These are phyloP conservation scores for Zaprionus inermis DNA, from an alignment of 1,140 invertebrate genomes.

Conservation along the genomic window DNA sequence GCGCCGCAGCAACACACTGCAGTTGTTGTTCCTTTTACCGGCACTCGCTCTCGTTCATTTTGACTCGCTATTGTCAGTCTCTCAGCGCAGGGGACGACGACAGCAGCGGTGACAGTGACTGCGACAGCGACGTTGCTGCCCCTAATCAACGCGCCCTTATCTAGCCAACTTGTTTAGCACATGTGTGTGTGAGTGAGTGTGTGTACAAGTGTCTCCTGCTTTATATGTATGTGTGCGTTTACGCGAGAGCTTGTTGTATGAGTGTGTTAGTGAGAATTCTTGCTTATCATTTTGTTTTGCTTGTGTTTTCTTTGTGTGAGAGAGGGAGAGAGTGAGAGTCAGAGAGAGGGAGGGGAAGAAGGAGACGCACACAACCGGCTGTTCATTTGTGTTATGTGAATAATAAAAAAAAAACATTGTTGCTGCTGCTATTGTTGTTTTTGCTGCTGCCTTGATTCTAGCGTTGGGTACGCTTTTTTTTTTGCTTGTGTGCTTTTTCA, in stretches of 20 bases:
- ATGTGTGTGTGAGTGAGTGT: constrained; percentile 15
- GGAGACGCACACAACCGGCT: constrained; percentile 8
- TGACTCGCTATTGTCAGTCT: constrained; percentile 69
- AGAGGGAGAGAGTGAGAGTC: background rate
- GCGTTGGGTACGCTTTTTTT: constrained; percentile 26
- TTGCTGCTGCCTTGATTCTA: constrained; percentile 22
- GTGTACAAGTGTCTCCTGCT: constrained; percentile 42
- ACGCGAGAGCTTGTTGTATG: background rate
- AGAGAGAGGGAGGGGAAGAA: background rate
- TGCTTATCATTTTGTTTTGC: constrained; percentile 66
- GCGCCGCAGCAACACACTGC: background rate
- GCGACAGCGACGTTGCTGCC: constrained; percentile 38
- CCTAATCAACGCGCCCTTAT: constrained; percentile 76
- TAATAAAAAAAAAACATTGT: constrained; percentile 46
- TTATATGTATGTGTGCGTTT: constrained; percentile 11
- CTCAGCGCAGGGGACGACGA: constrained; percentile 6
- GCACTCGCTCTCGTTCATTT: constrained; percentile 56
- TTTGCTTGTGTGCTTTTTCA: constrained; percentile 18
- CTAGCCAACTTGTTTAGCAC: constrained; percentile 58
- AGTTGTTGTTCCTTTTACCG: constrained; percentile 33
- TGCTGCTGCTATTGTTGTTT: constrained; percentile 28
- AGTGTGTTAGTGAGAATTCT: background rate
- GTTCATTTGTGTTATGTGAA: constrained; percentile 52
- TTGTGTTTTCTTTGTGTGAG: constrained; percentile 24
- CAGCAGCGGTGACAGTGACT: too few relatives aligned